phyloP scores from a whole-genome alignment of 2,797 vertebrate species.

The Pitangus sulphuratus region DNA sequence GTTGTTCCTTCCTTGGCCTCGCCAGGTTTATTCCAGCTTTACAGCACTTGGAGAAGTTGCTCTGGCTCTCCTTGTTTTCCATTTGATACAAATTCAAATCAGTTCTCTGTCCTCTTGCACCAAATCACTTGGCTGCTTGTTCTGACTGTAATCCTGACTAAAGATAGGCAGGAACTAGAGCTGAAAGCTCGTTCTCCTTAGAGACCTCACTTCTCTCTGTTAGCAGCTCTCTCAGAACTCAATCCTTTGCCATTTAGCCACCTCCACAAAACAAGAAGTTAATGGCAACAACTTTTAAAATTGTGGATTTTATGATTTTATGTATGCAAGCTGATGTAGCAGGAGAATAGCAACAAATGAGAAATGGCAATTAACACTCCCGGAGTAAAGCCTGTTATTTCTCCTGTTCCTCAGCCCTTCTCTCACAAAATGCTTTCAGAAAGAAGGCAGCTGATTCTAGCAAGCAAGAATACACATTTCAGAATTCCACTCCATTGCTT shows the following conservation, averaged over 20 bases:
- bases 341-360: slow-evolving; percentile 67
- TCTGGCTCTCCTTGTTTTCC: neutral
- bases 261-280: slow-evolving; percentile 50
- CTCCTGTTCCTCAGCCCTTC: slow-evolving; percentile 47
- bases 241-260: slow-evolving; percentile 12
- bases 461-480: slow-evolving; percentile 51
- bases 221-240: neutral
- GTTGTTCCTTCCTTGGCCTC: neutral
- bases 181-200: neutral
- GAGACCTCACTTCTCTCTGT: neutral
- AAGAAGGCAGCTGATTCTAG: slow-evolving; percentile 67
- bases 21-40: neutral
- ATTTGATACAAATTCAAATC: neutral
- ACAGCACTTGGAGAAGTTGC: neutral
- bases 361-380: slow-evolving; percentile 67
- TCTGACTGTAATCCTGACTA: neutral
- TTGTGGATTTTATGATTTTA: slow-evolving; percentile 54
- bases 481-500: slow-evolving; percentile 47
- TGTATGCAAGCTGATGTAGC: slow-evolving; percentile 66
- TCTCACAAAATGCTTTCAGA: slow-evolving; percentile 53
- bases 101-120: neutral
- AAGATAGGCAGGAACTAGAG: neutral
- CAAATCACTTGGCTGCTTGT: neutral
- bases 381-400: slow-evolving; percentile 53
- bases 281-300: slow-evolving; percentile 56